Percentiles rank a stretch among this genome's conserved stretches.
Conservation (phyloP, 2,797 vertebrate genomes). For the Falco biarmicus region DNA sequence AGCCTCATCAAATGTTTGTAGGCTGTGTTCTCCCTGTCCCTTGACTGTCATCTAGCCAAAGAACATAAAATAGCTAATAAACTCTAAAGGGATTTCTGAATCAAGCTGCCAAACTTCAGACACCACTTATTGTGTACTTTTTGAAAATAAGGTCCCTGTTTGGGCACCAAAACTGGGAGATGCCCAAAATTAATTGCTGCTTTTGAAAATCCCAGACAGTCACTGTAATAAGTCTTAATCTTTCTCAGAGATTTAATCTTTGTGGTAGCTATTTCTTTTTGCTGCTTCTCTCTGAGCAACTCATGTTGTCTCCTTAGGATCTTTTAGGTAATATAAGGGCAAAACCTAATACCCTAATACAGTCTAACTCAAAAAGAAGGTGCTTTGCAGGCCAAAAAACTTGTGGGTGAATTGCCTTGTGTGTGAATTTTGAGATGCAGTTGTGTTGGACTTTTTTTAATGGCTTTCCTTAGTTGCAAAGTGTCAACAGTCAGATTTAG, state of each 20-base stretch:
- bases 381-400: background rate
- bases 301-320: background rate
- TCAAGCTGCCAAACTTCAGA: background rate
- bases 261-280: background rate
- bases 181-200: background rate
- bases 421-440: background rate
- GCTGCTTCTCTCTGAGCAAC: background rate
- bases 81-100: background rate
- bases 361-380: background rate
- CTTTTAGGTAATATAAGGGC: background rate
- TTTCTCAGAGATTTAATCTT: slow-evolving; percentile 28
- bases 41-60: background rate
- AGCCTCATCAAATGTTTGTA: background rate
- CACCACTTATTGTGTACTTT: background rate
- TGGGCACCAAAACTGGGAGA: background rate
- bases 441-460: background rate
- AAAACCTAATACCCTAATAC: background rate
- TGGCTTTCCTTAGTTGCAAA: background rate
- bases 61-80: background rate
- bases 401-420: background rate
- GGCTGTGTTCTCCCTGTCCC: background rate
- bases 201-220: slow-evolving; percentile 36
- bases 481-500: background rate
- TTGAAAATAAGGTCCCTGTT: background rate
- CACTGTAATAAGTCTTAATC: background rate